A percentile compares a stretch with the other conserved stretches of the same genome.
Conservation (phyloP, 2,888 invertebrate genomes). For the Euplagia quadripunctaria region DNA sequence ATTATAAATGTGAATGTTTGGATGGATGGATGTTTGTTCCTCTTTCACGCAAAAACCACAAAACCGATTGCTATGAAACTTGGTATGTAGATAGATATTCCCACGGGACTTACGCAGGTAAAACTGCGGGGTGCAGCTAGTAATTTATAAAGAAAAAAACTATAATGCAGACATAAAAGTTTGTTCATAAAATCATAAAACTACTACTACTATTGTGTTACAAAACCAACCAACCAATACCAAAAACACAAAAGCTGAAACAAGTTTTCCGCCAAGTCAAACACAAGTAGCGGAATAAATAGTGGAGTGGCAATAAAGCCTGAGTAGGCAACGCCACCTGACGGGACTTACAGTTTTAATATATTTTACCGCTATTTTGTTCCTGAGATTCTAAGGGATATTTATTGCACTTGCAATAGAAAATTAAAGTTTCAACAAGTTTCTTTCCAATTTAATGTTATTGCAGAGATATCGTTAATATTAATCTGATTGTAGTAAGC, state of each 20-base stretch:
- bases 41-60: too few species aligned
- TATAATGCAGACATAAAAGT: too few species aligned
- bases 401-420: conserved; percentile 37
- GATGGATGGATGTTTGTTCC: too few species aligned
- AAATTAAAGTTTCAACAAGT: conserved; percentile 21
- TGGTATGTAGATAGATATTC: too few species aligned
- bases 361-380: conserved; percentile 37
- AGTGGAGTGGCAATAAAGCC: conserved; percentile 50
- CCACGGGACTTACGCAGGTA: too few species aligned
- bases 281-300: conserved; percentile 39
- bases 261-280: conserved; percentile 44
- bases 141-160: background rate
- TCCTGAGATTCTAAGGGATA: conserved; percentile 20
- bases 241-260: conserved; percentile 17
- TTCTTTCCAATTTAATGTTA: conserved; percentile 6
- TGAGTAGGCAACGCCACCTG: conserved; percentile 30
- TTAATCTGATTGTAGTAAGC: background rate
- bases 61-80: too few species aligned
- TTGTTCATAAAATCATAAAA: too few species aligned
- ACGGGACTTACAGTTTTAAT: conserved; percentile 42
- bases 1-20: too few species aligned
- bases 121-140: too few species aligned
- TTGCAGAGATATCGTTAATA: background rate
- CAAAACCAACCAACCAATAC: conserved; percentile 27
- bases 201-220: conserved; percentile 14